phyloP scores from a whole-genome alignment of 2,113 vertebrate species.

The Hymenochirus boettgeri region DNA sequence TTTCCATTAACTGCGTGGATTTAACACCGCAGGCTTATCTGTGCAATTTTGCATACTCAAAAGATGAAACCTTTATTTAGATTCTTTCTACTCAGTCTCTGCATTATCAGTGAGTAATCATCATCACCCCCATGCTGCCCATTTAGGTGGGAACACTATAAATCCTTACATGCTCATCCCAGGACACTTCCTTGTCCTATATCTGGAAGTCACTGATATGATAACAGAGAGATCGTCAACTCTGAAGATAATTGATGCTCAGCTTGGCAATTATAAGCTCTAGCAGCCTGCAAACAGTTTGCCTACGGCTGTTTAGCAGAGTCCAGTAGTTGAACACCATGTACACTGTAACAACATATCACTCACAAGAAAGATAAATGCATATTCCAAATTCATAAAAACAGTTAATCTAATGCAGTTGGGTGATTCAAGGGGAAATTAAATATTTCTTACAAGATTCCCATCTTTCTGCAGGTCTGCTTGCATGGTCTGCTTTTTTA shows the following conservation, averaged over 20 bases:
- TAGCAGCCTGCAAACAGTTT: not conserved
- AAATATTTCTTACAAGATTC: too few species aligned
- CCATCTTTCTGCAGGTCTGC: too few species aligned
- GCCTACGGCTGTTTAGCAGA: not conserved
- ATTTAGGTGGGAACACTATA: not conserved
- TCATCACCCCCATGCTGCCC: constrained; percentile 13
- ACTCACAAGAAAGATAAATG: not conserved
- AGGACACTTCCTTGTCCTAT: not conserved
- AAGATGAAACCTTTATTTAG: not conserved
- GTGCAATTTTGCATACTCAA: constrained; percentile 1
- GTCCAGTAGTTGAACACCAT: not conserved
- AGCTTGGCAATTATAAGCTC: constrained; percentile 1
- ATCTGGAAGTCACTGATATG: constrained; percentile 6
- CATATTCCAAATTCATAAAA: not conserved
- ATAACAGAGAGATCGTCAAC: not conserved
- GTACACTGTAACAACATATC: not conserved
- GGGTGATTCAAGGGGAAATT: too few species aligned
- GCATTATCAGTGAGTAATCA: constrained; percentile 6
- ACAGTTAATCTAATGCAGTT: too few species aligned
- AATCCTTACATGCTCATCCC: not conserved
- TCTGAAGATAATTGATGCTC: not conserved
- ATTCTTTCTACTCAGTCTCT: not conserved
- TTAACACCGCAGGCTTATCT: not conserved
- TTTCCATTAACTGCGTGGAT: not conserved
- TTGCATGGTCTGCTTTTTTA: too few species aligned